Evolutionary conservation across 2,113 vertebrate genomes (phyloP).

Genomic region (Gymnobelideus leadbeateri): DNA sequence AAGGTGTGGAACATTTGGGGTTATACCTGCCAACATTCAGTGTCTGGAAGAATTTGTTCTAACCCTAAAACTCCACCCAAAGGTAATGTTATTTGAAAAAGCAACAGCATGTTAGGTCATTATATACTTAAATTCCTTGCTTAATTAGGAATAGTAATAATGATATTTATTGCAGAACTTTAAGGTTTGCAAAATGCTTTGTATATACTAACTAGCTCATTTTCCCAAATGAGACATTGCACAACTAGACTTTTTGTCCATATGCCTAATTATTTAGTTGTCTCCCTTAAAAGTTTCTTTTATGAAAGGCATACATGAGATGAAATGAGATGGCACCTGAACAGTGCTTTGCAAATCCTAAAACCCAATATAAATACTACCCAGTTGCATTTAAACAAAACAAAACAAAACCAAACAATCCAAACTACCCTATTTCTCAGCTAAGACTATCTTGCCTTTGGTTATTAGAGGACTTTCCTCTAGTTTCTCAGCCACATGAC

Average conservation of each 20-base stretch:
- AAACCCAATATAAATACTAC: not conserved
- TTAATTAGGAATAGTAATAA: not conserved
- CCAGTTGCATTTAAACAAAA: not conserved
- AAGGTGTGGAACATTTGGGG: not conserved
- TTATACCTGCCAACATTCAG: not conserved
- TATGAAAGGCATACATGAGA: not conserved
- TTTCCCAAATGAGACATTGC: not conserved
- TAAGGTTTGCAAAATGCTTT: not conserved
- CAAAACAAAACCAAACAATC: not conserved
- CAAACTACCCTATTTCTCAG: not conserved
- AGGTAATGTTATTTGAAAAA: not conserved
- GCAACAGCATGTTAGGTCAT: not conserved
- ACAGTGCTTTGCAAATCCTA: constrained; percentile 17
- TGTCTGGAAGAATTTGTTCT: not conserved
- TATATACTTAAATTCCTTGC: not conserved
- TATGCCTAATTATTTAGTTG: not conserved
- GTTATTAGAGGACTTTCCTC: constrained; percentile 29
- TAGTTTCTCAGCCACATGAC: constrained; percentile 26
- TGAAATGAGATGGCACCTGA: not conserved
- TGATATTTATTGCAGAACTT: not conserved
- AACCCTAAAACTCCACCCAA: not conserved
- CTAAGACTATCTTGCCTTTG: not conserved
- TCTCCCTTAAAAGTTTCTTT: not conserved
- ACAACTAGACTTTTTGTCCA: not conserved
- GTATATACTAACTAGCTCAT: not conserved